phyloP scores from a whole-genome alignment of 2,888 invertebrate genomes.

The Ptilodon capucinus region DNA sequence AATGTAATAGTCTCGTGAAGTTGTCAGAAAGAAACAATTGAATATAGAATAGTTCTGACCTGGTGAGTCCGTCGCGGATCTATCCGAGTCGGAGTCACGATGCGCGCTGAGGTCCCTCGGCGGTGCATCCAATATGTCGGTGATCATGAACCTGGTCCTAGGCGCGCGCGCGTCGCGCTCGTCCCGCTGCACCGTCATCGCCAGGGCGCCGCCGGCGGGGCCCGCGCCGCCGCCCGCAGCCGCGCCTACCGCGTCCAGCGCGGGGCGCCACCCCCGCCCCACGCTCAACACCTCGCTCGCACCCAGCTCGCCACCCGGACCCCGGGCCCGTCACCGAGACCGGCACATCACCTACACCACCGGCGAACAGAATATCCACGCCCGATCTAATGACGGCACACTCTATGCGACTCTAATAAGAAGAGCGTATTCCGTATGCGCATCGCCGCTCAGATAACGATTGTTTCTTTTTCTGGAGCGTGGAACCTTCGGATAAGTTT shows the following conservation, averaged over 20 bases:
- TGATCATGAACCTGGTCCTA: slow-evolving; percentile 94
- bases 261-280: slow-evolving; percentile 59
- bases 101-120: slow-evolving; percentile 82
- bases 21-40: neutral
- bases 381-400: slow-evolving; percentile 11
- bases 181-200: slow-evolving; percentile 84
- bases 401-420: slow-evolving; percentile 4
- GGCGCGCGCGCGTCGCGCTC: slow-evolving; percentile 89
- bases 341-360: slow-evolving; percentile 42
- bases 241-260: slow-evolving; percentile 67
- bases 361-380: slow-evolving; percentile 2
- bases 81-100: slow-evolving; percentile 80
- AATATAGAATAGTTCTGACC: slow-evolving; percentile 42
- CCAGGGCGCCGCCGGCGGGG: slow-evolving; percentile 77
- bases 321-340: slow-evolving; percentile 25
- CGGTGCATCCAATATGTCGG: slow-evolving; percentile 88
- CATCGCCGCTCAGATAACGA: slow-evolving; percentile 23
- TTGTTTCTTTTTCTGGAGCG: slow-evolving; percentile 1
- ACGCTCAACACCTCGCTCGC: slow-evolving; percentile 58
- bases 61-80: slow-evolving; percentile 83
- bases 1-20: too few relatives aligned
- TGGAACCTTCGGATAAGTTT: neutral
- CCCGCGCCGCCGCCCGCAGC: slow-evolving; percentile 61
- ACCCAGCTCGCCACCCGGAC: slow-evolving; percentile 54
- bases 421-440: slow-evolving; percentile 30